Evolutionary conservation across 2,888 invertebrate species (phyloP).

Genomic region (Mythimna ferrago): DNA sequence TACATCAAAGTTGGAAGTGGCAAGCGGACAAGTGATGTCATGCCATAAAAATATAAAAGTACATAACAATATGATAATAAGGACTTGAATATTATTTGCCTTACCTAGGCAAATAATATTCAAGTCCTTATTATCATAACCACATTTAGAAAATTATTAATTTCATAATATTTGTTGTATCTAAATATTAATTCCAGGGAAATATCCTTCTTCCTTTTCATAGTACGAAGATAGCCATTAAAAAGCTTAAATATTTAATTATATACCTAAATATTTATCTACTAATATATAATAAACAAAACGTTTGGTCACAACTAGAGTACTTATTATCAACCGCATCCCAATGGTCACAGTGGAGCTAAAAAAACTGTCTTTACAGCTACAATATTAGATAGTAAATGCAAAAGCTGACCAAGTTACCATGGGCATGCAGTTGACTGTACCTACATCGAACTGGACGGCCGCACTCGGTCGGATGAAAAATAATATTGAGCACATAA

Average conservation of each 20-base stretch:
- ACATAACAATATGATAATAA: conserved; percentile 7
- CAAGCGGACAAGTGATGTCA: background rate
- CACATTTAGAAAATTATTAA: conserved; percentile 12
- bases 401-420: no score
- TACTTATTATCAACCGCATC: conserved; percentile 27
- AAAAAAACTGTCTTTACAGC: background rate
- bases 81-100: conserved; percentile 5
- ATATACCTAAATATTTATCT: background rate
- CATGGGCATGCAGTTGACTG: background rate
- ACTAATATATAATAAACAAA: conserved; percentile 10
- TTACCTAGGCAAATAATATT: no score
- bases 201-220: background rate
- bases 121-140: no score
- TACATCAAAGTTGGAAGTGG: background rate
- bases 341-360: background rate
- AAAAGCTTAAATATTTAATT: conserved; percentile 8
- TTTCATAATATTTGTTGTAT: background rate
- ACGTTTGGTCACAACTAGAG: background rate
- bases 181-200: background rate
- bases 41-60: no score
- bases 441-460: conserved; percentile 26
- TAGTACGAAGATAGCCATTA: background rate
- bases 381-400: no score
- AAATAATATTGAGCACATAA: conserved; percentile 20
- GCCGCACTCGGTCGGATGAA: conserved; percentile 13